Evolutionary conservation across 1,140 invertebrate species (phyloP), one percentile per base, ranked within the genome.

Genomic region (Carposina sasakii): DNA sequence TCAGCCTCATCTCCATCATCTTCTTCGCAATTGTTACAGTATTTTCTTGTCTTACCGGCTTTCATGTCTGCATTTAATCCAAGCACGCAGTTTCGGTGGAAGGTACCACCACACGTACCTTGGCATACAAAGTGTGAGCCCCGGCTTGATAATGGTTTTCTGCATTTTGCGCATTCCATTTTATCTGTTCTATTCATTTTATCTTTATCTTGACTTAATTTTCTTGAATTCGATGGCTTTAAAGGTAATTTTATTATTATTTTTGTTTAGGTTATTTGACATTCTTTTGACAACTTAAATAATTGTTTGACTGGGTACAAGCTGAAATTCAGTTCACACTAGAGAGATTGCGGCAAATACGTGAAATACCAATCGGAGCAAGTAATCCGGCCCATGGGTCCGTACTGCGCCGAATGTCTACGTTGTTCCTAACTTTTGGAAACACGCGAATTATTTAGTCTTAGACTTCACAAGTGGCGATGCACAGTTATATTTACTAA

Each of bases 381-480:
- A 62, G 50, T 58, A 51, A 60, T 62, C 57, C 49, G 44, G 44
- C 21, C n/a, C n/a, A n/a, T 5, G 34, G 46, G 22, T 26, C 5
- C 19, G 46, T 9, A 40, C 22, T 31, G 17, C 48, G 30, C 43
- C 60, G 47, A n/a, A 65, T 61, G 60, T 55, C 55, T 44, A 43
- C 54, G 52, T 69, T 71, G 70, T 71, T 69, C 55, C 54, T 50
- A 76, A 76, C 72, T 76, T 62, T 62, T 55, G 45, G 45, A 60
- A 37, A 54, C 59, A 73, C 66, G 58, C 60, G 58, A 73, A 69
- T 73, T 70, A 68, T 75, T 67, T 64, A 68, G 67, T 54, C 60
- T 54, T 50, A 53, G 63, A 63, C 57, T 67, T 39, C 47, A n/a
- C n/a, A n/a, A n/a, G n/a, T n/a, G n/a, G n/a, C n/a, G n/a, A n/a